Conservation (phyloP, 2,888 invertebrate species). For the Nephrotoma flavescens region DNA sequence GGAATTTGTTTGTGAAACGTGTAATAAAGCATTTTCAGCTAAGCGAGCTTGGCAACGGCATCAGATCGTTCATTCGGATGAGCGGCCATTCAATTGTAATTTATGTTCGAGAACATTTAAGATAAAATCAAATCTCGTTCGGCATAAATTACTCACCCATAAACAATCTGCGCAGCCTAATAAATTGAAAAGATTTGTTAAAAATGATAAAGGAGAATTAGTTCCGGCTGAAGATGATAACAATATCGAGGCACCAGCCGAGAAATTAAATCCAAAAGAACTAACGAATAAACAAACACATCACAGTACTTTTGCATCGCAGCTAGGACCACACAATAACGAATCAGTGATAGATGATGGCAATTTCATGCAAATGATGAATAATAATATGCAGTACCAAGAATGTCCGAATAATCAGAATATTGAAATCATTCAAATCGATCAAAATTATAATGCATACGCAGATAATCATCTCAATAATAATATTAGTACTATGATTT, state of each 20-base stretch:
- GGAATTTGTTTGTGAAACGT: conserved; percentile 29
- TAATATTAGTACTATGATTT: not conserved
- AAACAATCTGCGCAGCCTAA: conserved; percentile 27
- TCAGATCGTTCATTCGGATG: conserved; percentile 31
- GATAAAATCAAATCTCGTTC: conserved; percentile 31
- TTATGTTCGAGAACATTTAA: conserved; percentile 30
- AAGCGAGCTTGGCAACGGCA: conserved; percentile 29
- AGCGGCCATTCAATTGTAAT: conserved; percentile 29
- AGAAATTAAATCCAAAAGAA: not conserved
- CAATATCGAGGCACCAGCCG: not conserved
- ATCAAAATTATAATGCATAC: not conserved
- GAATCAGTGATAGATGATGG: not conserved
- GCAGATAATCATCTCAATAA: not conserved
- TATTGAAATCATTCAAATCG: not conserved
- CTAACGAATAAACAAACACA: not conserved
- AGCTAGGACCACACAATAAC: not conserved
- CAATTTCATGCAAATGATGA: not conserved
- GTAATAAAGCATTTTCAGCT: conserved; percentile 29
- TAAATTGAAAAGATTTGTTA: conserved; percentile 28
- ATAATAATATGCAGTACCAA: not conserved
- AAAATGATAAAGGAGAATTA: conserved; percentile 23
- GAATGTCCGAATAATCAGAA: not conserved
- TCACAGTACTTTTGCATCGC: not conserved
- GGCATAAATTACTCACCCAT: conserved; percentile 30
- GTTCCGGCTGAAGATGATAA: not conserved